Evolutionary conservation across 2,113 vertebrate species (phyloP), one percentile per base, ranked within the genome.

Genomic region (Myotis yumanensis): DNA sequence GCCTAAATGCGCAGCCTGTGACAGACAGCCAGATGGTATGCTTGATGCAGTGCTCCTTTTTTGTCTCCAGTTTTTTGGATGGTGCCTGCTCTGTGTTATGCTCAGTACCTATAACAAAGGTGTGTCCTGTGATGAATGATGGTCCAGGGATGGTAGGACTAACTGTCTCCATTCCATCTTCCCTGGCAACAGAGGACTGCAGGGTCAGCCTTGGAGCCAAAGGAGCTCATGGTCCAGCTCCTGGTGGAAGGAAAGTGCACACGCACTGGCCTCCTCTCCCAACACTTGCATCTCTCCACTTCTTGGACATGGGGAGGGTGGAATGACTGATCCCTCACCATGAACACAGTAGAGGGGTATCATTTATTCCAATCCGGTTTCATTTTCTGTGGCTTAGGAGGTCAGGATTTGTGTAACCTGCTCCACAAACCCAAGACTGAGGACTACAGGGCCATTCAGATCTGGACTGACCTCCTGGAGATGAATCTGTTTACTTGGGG

Each of bases 21-120:
- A 96, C 18, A 54, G 93, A 96, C 1, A 22, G 91, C 93, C 0
- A 22, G 92, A 94, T 86, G 64, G 73, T 18, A 54, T 71, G 25
- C 82, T 86, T 79, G 81, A 94, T 80, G n/a, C 86, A 95, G 94
- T 22, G 0, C 52, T 82, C 52, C 69, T 91, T 54, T 76, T 2
- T 51, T 4, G 22, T 32, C 76, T 94, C 80, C 79, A 73, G 1
- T 40, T 89, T 85, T 71, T 0, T 0, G 1, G 54, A 52, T 77
- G 81, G 92, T 3, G 6, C 64, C 5, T 15, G 81, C 52, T 16
- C 90, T 90, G 62, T 69, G 87, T 95, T 93, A 91, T 64, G 85
- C 68, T 96, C 96, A 90, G 95, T 81, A 89, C 83, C 85, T 66
- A 32, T 89, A 94, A 96, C 92, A 76, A 94, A 52, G 90, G 86